phyloP scores from a whole-genome alignment of 2,797 vertebrate genomes.

The Telmatherina bonti region DNA sequence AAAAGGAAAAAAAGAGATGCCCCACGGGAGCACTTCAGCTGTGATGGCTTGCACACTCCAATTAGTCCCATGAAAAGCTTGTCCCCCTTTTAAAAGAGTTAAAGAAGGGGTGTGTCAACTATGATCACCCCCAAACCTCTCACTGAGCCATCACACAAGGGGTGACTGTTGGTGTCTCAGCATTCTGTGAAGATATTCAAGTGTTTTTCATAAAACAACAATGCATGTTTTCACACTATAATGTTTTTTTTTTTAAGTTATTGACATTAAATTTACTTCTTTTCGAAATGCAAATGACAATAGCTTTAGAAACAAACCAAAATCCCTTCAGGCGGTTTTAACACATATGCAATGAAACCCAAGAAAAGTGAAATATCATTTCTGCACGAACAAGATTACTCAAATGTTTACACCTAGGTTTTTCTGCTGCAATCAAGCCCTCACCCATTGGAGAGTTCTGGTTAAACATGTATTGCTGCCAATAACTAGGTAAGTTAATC shows the following conservation, averaged over 20 bases:
- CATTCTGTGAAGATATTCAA: too few relatives aligned
- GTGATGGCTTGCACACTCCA: slow-evolving; percentile 83
- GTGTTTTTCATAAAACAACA: not conserved
- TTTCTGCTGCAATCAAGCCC: not conserved
- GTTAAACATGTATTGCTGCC: not conserved
- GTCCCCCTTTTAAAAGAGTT: slow-evolving; percentile 43
- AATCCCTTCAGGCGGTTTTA: not conserved
- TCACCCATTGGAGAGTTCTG: not conserved
- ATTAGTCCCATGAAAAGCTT: slow-evolving; percentile 82
- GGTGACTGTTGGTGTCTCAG: slow-evolving; percentile 5
- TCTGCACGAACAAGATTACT: not conserved
- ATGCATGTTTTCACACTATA: not conserved
- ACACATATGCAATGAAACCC: not conserved
- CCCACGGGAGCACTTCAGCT: slow-evolving; percentile 80
- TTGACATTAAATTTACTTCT: not conserved
- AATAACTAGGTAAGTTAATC: too few relatives aligned
- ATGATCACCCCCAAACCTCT: slow-evolving; percentile 60
- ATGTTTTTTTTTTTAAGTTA: slow-evolving; percentile 18
- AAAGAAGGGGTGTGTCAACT: slow-evolving; percentile 44
- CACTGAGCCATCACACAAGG: slow-evolving; percentile 6
- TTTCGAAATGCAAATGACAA: not conserved
- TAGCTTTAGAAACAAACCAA: not conserved
- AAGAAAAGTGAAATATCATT: not conserved
- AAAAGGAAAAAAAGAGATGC: slow-evolving; percentile 64
- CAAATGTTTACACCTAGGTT: not conserved